phyloP scores from a whole-genome alignment of 2,797 vertebrate species.

The Myioborus melanocephalus region DNA sequence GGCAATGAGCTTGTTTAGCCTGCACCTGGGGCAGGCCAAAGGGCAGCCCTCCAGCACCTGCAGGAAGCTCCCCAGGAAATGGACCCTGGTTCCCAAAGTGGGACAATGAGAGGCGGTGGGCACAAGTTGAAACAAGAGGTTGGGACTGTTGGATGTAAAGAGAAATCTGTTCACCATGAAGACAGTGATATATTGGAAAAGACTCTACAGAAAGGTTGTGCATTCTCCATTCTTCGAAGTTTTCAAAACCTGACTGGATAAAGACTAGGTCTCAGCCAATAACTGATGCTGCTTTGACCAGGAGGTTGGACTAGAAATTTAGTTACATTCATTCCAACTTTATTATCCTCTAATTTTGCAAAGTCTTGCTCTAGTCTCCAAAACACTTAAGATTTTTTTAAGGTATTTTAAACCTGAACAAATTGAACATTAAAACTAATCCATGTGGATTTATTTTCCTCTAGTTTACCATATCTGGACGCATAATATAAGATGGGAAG shows the following conservation, averaged over 20 bases:
- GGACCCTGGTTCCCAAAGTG: not conserved
- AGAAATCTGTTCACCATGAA: not conserved
- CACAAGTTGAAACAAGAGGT: not conserved
- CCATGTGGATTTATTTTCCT: not conserved
- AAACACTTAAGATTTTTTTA: not conserved
- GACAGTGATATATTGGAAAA: not conserved
- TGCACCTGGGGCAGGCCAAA: not conserved
- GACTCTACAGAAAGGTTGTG: not conserved
- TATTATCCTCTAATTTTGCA: not conserved
- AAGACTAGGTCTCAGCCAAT: not conserved
- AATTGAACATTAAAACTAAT: not conserved
- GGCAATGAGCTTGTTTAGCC: not conserved
- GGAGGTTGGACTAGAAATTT: not conserved
- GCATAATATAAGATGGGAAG: not conserved
- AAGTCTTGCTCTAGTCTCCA: not conserved
- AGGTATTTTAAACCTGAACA: not conserved
- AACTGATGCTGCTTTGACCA: not conserved
- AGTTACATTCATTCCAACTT: not conserved
- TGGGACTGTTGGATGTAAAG: not conserved
- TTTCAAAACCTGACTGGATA: not conserved
- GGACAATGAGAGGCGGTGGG: accelerated
- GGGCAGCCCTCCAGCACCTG: not conserved
- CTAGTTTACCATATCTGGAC: not conserved
- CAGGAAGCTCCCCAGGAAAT: not conserved
- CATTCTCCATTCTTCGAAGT: not conserved